Evolutionary conservation across 2,888 invertebrate species (phyloP).

Genomic region (Tetragnatha montana): DNA sequence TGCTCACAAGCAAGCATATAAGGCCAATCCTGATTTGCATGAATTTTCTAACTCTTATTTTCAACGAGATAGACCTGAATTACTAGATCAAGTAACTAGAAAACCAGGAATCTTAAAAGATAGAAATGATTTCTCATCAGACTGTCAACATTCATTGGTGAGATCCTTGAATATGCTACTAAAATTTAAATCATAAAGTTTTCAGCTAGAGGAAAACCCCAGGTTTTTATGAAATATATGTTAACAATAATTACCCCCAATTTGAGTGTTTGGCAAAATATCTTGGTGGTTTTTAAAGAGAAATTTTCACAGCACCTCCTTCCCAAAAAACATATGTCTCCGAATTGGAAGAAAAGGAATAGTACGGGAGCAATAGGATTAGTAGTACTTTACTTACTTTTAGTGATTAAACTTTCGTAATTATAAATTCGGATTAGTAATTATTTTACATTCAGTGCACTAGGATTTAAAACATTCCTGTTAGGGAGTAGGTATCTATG

Average conservation of each 20-base stretch:
- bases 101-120: slow-evolving; percentile 65
- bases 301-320: too few relatives aligned
- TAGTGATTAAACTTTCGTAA: too few relatives aligned
- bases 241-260: background rate
- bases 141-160: slow-evolving; percentile 29
- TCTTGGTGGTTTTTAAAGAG: background rate
- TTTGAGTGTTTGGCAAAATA: background rate
- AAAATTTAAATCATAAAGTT: background rate
- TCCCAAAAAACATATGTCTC: too few relatives aligned
- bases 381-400: too few relatives aligned
- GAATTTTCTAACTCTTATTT: slow-evolving; percentile 72
- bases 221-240: background rate
- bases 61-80: slow-evolving; percentile 71
- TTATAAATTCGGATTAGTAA: too few relatives aligned
- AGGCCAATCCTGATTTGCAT: slow-evolving; percentile 66
- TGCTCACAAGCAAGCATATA: slow-evolving; percentile 58
- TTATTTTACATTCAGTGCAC: too few relatives aligned
- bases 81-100: slow-evolving; percentile 70
- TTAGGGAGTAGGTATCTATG: too few relatives aligned
- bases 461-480: too few relatives aligned
- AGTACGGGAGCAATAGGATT: too few relatives aligned
- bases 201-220: background rate
- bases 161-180: background rate
- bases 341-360: too few relatives aligned
- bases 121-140: slow-evolving; percentile 36